phyloP scores from a whole-genome alignment of 1,140 invertebrate species.

The Macrosteles quadrilineatus region DNA sequence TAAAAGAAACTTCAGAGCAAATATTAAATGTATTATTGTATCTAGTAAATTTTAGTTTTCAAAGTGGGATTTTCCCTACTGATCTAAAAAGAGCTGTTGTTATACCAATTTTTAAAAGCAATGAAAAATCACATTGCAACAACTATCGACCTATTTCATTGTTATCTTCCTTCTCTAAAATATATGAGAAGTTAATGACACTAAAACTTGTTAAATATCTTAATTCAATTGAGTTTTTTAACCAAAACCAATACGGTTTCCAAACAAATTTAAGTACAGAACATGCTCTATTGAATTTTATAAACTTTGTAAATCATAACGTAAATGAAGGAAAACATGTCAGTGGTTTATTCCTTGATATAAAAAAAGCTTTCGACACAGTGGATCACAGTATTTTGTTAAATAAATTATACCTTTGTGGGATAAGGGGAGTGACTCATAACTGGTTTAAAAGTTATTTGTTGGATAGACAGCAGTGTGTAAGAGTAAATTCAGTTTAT shows the following conservation, averaged over 20 bases:
- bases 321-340: not conserved
- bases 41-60: not conserved
- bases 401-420: not conserved
- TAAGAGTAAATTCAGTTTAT: too few relatives aligned
- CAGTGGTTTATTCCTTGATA: not conserved
- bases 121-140: not conserved
- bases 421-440: not conserved
- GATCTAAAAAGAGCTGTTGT: not conserved
- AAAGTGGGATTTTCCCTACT: not conserved
- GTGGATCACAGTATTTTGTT: not conserved
- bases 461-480: not conserved
- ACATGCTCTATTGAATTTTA: too few relatives aligned
- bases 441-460: conserved; percentile 2
- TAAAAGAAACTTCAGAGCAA: too few relatives aligned
- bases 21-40: too few relatives aligned
- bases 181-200: not conserved
- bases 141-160: not conserved
- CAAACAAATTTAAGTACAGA: not conserved
- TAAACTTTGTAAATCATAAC: not conserved
- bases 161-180: not conserved
- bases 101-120: not conserved
- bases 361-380: conserved; percentile 1
- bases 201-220: not conserved
- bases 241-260: not conserved
- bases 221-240: not conserved